phyloP scores from a whole-genome alignment of 37 sponge, comb jelly and placozoan genomes.

The Aphrocallistes beatrix region DNA sequence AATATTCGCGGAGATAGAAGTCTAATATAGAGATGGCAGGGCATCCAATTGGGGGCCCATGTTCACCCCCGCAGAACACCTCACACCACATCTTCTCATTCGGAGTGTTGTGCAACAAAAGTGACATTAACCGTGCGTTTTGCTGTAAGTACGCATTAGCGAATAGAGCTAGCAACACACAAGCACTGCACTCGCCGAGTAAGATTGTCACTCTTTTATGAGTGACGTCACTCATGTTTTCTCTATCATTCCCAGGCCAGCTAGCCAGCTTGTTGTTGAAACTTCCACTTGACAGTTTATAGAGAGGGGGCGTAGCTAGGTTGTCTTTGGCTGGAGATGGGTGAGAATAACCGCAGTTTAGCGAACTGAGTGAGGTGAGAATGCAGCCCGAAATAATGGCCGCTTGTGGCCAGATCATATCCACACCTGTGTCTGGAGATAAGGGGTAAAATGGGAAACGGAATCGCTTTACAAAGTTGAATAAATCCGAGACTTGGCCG shows the following conservation, averaged over 20 bases:
- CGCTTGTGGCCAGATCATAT: neutral
- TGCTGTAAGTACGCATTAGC: conserved; percentile 53
- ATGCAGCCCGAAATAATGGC: neutral
- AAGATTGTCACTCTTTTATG: conserved; percentile 23
- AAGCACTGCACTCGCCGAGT: conserved; percentile 50
- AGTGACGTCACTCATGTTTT: neutral
- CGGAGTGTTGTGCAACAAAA: conserved; percentile 34
- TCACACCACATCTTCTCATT: conserved; percentile 43
- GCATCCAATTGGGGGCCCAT: neutral
- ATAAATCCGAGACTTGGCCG: neutral
- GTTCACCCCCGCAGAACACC: conserved; percentile 61
- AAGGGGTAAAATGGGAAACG: neutral
- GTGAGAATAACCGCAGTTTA: neutral
- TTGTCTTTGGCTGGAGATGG: neutral
- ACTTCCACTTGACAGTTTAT: neutral
- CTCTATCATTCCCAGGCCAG: neutral
- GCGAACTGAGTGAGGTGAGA: neutral
- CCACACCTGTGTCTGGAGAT: neutral
- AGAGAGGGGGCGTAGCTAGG: neutral
- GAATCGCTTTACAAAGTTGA: neutral
- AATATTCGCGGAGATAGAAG: neutral
- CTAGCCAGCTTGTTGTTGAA: neutral
- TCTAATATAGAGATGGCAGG: neutral
- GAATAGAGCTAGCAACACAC: conserved; percentile 60
- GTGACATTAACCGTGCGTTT: neutral